Evolutionary conservation across 2,888 invertebrate genomes (phyloP).

Genomic region (Amaurobius ferox): DNA sequence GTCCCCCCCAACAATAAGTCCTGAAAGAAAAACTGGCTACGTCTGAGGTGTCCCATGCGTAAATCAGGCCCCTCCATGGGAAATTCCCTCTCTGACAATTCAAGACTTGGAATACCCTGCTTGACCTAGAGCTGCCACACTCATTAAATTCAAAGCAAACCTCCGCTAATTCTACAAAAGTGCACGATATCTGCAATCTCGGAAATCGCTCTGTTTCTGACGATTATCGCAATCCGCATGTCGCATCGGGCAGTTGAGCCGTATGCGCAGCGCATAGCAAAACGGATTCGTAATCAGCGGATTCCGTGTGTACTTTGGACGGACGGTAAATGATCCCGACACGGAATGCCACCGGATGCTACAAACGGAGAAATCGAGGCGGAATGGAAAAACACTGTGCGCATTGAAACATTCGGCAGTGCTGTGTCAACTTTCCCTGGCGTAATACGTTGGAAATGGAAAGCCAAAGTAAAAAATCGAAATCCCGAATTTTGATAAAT

Average conservation of each 20-base stretch:
- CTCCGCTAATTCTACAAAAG: conserved; percentile 1
- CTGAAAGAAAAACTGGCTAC: neutral
- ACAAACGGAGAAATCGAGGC: neutral
- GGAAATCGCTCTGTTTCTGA: neutral
- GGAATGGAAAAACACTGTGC: neutral
- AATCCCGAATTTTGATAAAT: no score
- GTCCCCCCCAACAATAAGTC: no score
- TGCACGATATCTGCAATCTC: neutral
- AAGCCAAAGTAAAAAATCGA: no score
- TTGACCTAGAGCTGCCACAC: no score
- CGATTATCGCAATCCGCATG: neutral
- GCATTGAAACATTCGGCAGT: neutral
- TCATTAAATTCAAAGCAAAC: neutral
- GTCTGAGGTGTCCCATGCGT: no score
- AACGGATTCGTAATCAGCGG: conserved; percentile 52
- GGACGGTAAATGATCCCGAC: conserved; percentile 28
- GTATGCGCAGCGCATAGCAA: conserved; percentile 56
- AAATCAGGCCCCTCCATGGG: no score
- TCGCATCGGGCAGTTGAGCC: neutral
- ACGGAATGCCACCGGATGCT: conserved; percentile 52
- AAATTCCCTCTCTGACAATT: no score
- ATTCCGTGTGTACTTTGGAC: conserved; percentile 56
- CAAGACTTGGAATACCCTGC: no score
- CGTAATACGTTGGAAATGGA: no score
- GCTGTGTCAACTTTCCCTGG: no score